These are phyloP conservation scores for Oxystoma pomonae DNA, from an alignment of 2,888 invertebrate species.

Conservation along the genomic window DNA sequence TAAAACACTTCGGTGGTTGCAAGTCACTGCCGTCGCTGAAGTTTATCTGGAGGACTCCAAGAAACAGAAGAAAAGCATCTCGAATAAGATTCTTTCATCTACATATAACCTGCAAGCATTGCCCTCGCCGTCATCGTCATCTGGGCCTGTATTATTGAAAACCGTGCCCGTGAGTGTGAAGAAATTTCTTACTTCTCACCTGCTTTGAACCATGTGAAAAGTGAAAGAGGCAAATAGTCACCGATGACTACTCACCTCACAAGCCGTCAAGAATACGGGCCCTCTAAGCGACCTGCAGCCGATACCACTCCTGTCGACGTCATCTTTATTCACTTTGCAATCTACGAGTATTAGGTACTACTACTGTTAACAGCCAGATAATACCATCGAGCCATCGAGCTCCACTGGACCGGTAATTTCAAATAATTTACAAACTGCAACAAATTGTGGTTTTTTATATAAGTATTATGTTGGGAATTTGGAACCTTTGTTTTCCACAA, in stretches of 20 bases:
- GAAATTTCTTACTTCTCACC: too few species aligned
- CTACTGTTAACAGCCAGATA: neutral
- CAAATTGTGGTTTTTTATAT: neutral
- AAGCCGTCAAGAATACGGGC: too few species aligned
- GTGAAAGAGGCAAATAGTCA: too few species aligned
- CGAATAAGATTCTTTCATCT: slow-evolving; percentile 2
- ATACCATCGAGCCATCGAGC: neutral
- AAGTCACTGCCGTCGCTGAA: slow-evolving; percentile 2
- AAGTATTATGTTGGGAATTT: too few species aligned
- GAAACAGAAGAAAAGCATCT: slow-evolving; percentile 1
- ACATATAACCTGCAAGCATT: neutral
- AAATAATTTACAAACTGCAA: neutral
- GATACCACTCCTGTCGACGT: neutral
- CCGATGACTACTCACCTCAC: too few species aligned
- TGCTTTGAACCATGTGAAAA: too few species aligned
- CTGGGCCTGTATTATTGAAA: too few species aligned
- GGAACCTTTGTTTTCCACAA: too few species aligned
- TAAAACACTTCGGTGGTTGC: neutral
- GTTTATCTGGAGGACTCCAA: slow-evolving; percentile 4
- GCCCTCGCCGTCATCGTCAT: neutral
- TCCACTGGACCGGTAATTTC: neutral
- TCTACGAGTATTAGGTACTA: neutral
- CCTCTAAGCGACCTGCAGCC: neutral
- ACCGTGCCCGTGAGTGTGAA: too few species aligned
- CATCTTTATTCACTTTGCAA: neutral